Conservation (phyloP, 2,888 invertebrate species). For the Stenodera caucasica region DNA sequence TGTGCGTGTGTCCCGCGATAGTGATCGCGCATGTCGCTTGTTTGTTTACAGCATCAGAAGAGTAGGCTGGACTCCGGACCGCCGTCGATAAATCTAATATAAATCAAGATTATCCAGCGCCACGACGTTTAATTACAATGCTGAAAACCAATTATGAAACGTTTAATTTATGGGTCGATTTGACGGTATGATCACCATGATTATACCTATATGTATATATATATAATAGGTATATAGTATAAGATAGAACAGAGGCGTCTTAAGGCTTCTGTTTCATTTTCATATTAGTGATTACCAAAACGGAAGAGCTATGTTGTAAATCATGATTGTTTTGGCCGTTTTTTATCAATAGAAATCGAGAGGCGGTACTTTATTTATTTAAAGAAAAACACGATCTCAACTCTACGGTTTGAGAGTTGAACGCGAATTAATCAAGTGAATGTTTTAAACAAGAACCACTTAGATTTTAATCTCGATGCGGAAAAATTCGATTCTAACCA, state of each 20-base stretch:
- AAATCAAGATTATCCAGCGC: slow-evolving; percentile 47
- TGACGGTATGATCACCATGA: slow-evolving; percentile 15
- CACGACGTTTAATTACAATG: slow-evolving; percentile 52
- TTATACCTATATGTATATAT: too few species aligned
- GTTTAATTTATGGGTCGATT: slow-evolving; percentile 50
- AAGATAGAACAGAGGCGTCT: slow-evolving; percentile 23
- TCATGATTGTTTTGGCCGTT: slow-evolving; percentile 18
- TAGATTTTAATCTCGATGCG: slow-evolving; percentile 16
- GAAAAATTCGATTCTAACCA: slow-evolving; percentile 4
- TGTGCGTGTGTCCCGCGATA: slow-evolving; percentile 42
- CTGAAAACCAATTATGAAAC: slow-evolving; percentile 56
- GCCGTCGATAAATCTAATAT: slow-evolving; percentile 48
- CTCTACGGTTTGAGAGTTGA: slow-evolving; percentile 17
- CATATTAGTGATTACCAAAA: slow-evolving; percentile 12
- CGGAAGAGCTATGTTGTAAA: slow-evolving; percentile 14
- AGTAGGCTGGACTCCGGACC: slow-evolving; percentile 27
- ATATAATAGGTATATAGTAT: too few species aligned
- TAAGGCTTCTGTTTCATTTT: slow-evolving; percentile 30
- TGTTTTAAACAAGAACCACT: slow-evolving; percentile 19
- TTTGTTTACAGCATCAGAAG: slow-evolving; percentile 29
- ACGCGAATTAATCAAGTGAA: slow-evolving; percentile 30
- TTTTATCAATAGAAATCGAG: slow-evolving; percentile 40
- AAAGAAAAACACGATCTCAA: slow-evolving; percentile 40
- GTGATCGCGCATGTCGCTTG: slow-evolving; percentile 47
- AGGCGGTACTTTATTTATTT: slow-evolving; percentile 44